phyloP scores from a whole-genome alignment of 2,888 invertebrate genomes.

The Chorisops tibialis region DNA sequence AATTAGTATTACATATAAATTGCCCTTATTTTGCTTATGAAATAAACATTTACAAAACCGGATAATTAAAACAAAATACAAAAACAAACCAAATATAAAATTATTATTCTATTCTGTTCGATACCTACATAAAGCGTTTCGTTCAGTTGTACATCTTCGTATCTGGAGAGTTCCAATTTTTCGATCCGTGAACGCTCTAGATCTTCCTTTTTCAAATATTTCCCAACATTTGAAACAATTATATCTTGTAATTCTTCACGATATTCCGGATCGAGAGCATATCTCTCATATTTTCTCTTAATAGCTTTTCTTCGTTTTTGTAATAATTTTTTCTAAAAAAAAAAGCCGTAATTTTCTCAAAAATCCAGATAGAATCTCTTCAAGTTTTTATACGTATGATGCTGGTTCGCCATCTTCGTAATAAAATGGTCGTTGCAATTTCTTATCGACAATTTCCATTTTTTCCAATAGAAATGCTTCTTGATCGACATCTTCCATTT shows the following conservation, averaged over 20 bases:
- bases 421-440: conserved; percentile 21
- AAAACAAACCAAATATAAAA: too few relatives aligned
- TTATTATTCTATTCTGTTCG: too few relatives aligned
- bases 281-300: conserved; percentile 26
- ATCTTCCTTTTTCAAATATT: conserved; percentile 1
- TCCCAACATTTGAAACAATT: conserved; percentile 4
- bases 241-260: conserved; percentile 5
- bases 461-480: conserved; percentile 22
- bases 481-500: not conserved
- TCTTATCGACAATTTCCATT: conserved; percentile 28
- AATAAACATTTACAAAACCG: too few relatives aligned
- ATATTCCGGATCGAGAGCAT: conserved; percentile 11
- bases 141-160: not conserved
- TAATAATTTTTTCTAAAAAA: conserved; percentile 24
- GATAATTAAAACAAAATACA: too few relatives aligned
- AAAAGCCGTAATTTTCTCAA: not conserved
- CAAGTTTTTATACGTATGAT: not conserved
- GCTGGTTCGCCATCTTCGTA: conserved; percentile 23
- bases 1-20: too few relatives aligned
- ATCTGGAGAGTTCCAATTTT: too few relatives aligned
- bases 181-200: not conserved
- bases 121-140: too few relatives aligned
- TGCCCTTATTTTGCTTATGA: too few relatives aligned
- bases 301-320: conserved; percentile 18
- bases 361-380: not conserved